phyloP scores from a whole-genome alignment of 1,140 invertebrate genomes.

The Cyrtorhinus lividipennis region DNA sequence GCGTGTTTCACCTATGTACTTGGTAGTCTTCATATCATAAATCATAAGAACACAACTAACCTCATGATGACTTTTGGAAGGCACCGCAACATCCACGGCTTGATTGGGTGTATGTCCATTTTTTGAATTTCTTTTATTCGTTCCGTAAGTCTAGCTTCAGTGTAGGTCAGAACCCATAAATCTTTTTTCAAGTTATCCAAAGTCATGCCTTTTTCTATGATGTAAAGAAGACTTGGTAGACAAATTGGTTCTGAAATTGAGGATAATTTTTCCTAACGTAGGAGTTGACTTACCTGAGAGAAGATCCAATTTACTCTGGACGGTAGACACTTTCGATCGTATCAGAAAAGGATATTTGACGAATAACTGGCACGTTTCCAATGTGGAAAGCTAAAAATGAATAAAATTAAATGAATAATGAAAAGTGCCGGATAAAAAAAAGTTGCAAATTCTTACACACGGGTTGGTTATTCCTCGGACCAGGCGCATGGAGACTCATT shows the following conservation, averaged over 20 bases:
- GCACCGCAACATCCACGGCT: conserved; percentile 27
- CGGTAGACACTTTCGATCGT: not conserved
- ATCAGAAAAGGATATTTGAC: not conserved
- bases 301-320: not conserved
- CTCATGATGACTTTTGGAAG: conserved; percentile 15
- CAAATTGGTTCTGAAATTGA: not conserved
- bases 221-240: not conserved
- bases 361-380: not conserved
- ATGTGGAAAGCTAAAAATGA: not conserved
- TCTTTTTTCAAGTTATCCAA: conserved; percentile 12
- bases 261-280: not conserved
- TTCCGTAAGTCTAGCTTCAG: conserved; percentile 1
- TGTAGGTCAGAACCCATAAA: conserved; percentile 17
- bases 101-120: conserved; percentile 21
- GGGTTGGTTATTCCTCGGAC: too few relatives aligned
- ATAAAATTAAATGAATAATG: too few relatives aligned
- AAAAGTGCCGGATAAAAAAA: too few relatives aligned
- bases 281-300: not conserved
- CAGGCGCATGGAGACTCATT: too few relatives aligned
- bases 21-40: too few relatives aligned
- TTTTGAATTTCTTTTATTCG: conserved; percentile 3
- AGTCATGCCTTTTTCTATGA: conserved; percentile 9
- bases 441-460: too few relatives aligned
- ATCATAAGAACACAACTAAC: too few relatives aligned
- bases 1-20: too few relatives aligned